Conservation (phyloP, 2,797 vertebrate genomes). For the Denticeps clupeoides region DNA sequence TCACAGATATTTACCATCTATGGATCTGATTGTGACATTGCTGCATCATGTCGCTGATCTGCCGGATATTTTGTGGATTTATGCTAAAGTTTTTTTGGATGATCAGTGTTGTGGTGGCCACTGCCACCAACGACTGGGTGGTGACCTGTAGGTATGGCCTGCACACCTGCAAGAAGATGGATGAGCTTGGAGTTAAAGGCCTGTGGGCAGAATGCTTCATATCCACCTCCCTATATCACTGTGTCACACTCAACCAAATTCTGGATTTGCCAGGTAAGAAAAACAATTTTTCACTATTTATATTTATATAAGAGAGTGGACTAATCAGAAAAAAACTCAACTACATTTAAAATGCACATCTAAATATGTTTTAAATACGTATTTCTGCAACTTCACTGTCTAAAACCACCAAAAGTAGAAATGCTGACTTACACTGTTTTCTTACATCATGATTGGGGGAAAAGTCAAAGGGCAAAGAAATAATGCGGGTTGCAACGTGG, state of each 20-base stretch:
- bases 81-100: slow-evolving; percentile 76
- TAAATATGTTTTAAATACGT: too few species aligned
- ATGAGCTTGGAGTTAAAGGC: slow-evolving; percentile 80
- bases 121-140: slow-evolving; percentile 91
- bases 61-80: slow-evolving; percentile 72
- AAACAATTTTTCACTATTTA: background rate
- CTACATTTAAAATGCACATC: too few species aligned
- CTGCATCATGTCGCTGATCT: slow-evolving; percentile 72
- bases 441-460: too few species aligned
- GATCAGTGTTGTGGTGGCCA: slow-evolving; percentile 84
- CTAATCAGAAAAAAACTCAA: too few species aligned
- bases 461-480: too few species aligned
- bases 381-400: too few species aligned
- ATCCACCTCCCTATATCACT: slow-evolving; percentile 81
- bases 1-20: too few species aligned
- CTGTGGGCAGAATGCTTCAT: slow-evolving; percentile 91
- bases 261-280: slow-evolving; percentile 78
- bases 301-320: too few species aligned
- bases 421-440: too few species aligned
- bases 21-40: background rate
- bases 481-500: too few species aligned
- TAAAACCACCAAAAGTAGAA: too few species aligned
- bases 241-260: slow-evolving; percentile 80
- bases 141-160: slow-evolving; percentile 81
- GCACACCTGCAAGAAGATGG: slow-evolving; percentile 80